Base-by-base conservation (phyloP, 2,888 invertebrate species). In the Aleiodes leptofemur region DNA sequence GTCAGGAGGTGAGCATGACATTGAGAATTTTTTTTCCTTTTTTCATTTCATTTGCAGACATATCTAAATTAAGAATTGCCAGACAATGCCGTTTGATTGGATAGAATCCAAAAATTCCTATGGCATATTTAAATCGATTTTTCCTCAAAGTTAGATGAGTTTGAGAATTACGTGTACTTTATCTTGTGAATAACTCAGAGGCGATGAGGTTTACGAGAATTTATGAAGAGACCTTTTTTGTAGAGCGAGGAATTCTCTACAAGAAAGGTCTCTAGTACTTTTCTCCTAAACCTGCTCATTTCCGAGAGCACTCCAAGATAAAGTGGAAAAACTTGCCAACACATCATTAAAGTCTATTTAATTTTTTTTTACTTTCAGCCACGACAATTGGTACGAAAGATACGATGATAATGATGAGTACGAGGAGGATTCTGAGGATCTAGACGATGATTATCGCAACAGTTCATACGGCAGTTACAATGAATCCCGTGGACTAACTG, bases 391-490 rank as follows among this genome's bases (percentile, higher is more conserved):
- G 86, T 83, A 74, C 72, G 78, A 59, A 82, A 83, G 55, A 81
- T 85, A 69, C 51, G 83, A 84, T 13, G 83, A 87, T 3, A 88
- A 89, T 31, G 88, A 88, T 29, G 86, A 86, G 13, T 81, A 84
- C 55, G 83, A 85, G 5, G 83, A 82, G 31, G 76, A 81, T n/a
- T 80, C 78, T n/a, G 85, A 85, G 56, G 82, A 81, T 8, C 83
- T 82, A 38, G 84, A 82, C 13, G 61, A 72, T 16, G 59, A 57
- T 50, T 13, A 59, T 50, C 13, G 57, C 14, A 34, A 69, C 5
- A 14, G 38, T 13, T 57, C 51, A 29, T 57, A 68, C 16, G 14
- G 14, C 31, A 11, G 43, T 23, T 64, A 43, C 13, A 64, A 43
- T 6, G 64, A 51, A 5, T 29, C 50, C 0, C 29, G 68, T 6